Evolutionary conservation across 2,113 vertebrate genomes (phyloP), one percentile per base, ranked within the genome.

Genomic region (Vidua macroura): DNA sequence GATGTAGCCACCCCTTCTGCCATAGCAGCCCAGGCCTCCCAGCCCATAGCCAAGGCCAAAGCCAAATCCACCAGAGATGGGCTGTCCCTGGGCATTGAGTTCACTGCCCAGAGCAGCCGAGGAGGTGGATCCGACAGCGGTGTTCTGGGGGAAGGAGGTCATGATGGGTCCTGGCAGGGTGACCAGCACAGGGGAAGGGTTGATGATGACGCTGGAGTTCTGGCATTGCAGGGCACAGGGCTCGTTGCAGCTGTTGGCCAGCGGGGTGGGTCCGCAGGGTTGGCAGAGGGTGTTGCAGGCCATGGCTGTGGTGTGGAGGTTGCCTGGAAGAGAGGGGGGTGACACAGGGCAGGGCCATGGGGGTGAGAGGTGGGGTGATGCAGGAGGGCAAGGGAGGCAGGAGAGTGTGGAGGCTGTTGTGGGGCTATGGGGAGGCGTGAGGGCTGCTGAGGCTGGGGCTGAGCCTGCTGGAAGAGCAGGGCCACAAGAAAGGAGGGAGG

Each of bases 341-440:
- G 27, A 28, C 8, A 5, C 6, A 28, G 25, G 17, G 11, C 3
- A 19, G 4, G 10, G 21, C 7, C 10, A 4, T 44, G 13, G 9
- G 6, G 27, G 27, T 41, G 18, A 4, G 6, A 23, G 46, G 22
- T 5, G 22, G 7, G 11, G 46, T 48, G 46, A 12, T 6, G 5
- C 22, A 52, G 24, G 24, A 53, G 52, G 22, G 15, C 3, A 5
- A 59, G 35, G 44, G 16, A 49, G 15, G 16, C 4, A 17, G 15
- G 39, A 13, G 18, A 52, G 8, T 53, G 21, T 48, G 17, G 11
- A 35, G 9, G 17, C 3, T 48, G 16, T 11, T 35, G 33, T 35
- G 44, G 24, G 17, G 4, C n/a, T 21, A 7, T 37, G 25, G 5
- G n/a, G n/a, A 37, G 9, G 18, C 0, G 2, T 51, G 18, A 69